Evolutionary conservation across 2,888 invertebrate species (phyloP), one percentile per base, ranked within the genome.

Genomic region (Thera obeliscata): DNA sequence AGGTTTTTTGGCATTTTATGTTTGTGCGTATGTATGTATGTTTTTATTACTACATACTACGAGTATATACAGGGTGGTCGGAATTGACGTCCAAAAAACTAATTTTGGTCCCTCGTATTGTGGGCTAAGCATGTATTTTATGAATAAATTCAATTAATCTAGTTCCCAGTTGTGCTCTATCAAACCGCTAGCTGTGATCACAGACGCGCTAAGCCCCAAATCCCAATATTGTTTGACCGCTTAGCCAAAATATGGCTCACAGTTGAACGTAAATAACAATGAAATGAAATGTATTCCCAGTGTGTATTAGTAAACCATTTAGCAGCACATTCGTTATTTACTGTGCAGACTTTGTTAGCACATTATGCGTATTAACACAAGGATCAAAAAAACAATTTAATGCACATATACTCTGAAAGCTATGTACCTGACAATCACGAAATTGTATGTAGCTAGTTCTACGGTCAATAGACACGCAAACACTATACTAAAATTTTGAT

Each of bases 311-410:
- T 64, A 59, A 59, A 54, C 52, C 55, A 55, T 64, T 41, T 60
- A 59, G 66, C 56, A 50, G 66, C 61, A 49, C 64, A 55, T 46
- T 56, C 48, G 59, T 60, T 67, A 52, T 41, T 50, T 50, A 67
- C 38, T 61, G 68, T 64, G 68, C 68, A 57, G 55, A 38, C 56
- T 43, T 61, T 64, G 61, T 68, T 68, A 68, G 61, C 55, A 58
- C 55, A 50, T 22, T 59, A 43, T 49, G 2, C 9, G 9, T 46
- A 41, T 46, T 9, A 46, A 46, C 9, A 46, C 43, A 7, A 9
- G 2, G 7, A 7, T 2, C 9, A 9, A 2, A 46, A 5, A 46
- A 46, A 46, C 43, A 46, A 46, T 2, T 46, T 46, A 46, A 43
- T 56, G 50, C 52, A 52, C 52, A 52, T 33, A 12, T 50, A 64